These are phyloP conservation scores for Drosophila testacea DNA, from an alignment of 2,888 invertebrate genomes.

Conservation along the genomic window DNA sequence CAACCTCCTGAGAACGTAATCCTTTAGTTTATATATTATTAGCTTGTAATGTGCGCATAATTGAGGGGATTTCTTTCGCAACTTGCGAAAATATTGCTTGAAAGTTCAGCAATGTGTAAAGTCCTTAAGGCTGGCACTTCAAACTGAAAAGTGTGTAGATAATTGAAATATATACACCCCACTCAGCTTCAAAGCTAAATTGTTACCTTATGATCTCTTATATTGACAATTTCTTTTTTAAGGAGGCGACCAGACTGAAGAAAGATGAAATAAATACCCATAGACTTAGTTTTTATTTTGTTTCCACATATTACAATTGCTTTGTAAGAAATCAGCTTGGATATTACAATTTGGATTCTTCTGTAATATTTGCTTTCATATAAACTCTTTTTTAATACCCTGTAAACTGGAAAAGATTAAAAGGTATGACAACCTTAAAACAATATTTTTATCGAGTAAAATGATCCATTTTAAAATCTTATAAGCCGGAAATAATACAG, in stretches of 20 bases:
- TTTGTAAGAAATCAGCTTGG: neutral
- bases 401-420: neutral
- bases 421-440: neutral
- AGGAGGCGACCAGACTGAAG: too few relatives aligned
- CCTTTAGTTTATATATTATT: conserved; percentile 79
- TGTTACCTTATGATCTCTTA: conserved; percentile 3
- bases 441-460: neutral
- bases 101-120: conserved; percentile 48
- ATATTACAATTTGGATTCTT: conserved; percentile 7
- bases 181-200: conserved; percentile 12
- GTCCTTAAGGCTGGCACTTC: conserved; percentile 41
- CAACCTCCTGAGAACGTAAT: conserved; percentile 53
- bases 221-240: conserved; percentile 16
- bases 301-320: neutral
- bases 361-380: neutral
- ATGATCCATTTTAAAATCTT: neutral
- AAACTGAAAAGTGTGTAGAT: conserved; percentile 17
- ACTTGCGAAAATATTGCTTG: conserved; percentile 16
- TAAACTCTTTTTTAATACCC: conserved; percentile 5
- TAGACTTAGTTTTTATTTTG: neutral
- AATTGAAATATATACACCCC: conserved; percentile 7
- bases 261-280: neutral
- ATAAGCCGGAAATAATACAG: too few relatives aligned
- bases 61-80: conserved; percentile 63
- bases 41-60: conserved; percentile 77